Base-by-base conservation (phyloP, 2,888 invertebrate genomes). In the Molanna angustata region DNA sequence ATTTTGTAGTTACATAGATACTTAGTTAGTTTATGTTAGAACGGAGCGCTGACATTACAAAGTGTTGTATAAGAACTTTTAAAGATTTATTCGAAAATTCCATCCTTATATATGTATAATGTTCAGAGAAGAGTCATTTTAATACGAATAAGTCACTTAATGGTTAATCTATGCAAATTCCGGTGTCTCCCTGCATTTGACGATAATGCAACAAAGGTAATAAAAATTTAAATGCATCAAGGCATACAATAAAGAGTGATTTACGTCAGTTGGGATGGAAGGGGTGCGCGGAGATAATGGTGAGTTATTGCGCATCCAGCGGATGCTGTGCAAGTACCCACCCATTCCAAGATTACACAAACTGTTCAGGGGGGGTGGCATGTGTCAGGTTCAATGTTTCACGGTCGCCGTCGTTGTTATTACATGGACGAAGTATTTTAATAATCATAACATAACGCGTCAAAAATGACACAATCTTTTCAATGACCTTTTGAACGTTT, bases 161-260 rank as follows among this genome's bases (percentile, higher is more conserved):
- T 58, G 55, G 55, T 53, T 58, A 58, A 58, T 58, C 44, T 58
- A 58, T 58, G 58, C 58, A 58, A 58, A 58, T 50, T 37, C 33
- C 11, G 14, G 13, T 11, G 11, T 33, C 46, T 16, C 41, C 45
- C 47, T 39, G 52, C 41, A 40, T 37, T 37, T 47, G 21, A 19
- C 46, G 58, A 58, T 58, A 58, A 58, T 58, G 55, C 55, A 56
- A 53, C 58, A 47, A 48, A 58, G 52, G 58, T 53, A 58, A 58
- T 58, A 58, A 58, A 55, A 58, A 58, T 58, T 58, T 58, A 55
- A 58, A 58, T 58, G 58, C 58, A 56, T 58, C 58, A 56, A 47
- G 40, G 47, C 22, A 44, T 42, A 45, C 58, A 49, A 58, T 58
- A 58, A 58, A 58, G 58, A 53, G 55, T 56, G 58, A 58, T 58